phyloP scores from a whole-genome alignment of 2,113 vertebrate species.

The Menidia beryllina region DNA sequence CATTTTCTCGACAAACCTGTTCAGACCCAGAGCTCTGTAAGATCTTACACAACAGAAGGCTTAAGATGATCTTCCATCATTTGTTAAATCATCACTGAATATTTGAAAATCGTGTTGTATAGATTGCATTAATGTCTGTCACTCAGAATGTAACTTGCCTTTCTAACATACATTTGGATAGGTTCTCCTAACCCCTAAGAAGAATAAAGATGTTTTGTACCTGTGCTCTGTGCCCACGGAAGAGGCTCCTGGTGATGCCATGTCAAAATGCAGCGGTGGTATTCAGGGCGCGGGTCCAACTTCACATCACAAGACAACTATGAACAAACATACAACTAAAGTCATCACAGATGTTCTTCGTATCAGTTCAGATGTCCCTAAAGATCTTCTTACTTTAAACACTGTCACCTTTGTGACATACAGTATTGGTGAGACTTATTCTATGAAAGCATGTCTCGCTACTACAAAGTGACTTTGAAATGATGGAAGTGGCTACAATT shows the following conservation, averaged over 20 bases:
- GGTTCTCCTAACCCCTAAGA: no score
- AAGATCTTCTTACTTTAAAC: no score
- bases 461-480: background rate
- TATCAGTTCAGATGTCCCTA: background rate
- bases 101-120: no score
- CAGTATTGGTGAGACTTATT: background rate
- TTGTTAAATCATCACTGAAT: no score
- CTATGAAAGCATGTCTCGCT: background rate
- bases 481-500: no score
- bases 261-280: constrained; percentile 99
- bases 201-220: constrained; percentile 68
- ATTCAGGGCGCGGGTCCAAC: constrained; percentile 98
- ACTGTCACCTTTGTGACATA: background rate
- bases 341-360: background rate
- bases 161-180: no score
- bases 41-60: no score
- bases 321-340: constrained; percentile 27
- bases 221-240: constrained; percentile 99
- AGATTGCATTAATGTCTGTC: no score
- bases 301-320: constrained; percentile 99
- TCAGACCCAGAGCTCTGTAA: no score
- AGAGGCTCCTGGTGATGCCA: constrained; percentile 99
- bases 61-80: no score
- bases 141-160: no score
- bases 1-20: no score